Evolutionary conservation across 2,888 invertebrate species (phyloP).

Genomic region (Gerosis bhagava): DNA sequence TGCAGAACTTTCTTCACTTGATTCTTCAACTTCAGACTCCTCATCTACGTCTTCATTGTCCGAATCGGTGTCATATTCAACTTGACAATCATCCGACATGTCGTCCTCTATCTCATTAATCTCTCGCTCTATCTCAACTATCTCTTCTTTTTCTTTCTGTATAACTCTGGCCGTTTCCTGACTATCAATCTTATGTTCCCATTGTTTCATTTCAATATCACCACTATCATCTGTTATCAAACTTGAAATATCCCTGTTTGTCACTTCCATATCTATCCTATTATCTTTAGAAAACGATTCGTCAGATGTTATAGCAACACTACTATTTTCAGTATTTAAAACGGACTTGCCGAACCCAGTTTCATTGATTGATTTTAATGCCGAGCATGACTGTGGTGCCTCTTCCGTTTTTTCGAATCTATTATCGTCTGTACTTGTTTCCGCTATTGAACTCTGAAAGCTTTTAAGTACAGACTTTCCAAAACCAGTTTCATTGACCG

Average conservation of each 20-base stretch:
- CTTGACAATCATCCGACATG: conserved; percentile 50
- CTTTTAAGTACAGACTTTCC: conserved; percentile 54
- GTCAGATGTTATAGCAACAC: conserved; percentile 43
- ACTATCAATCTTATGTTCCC: conserved; percentile 28
- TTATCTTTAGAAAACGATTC: conserved; percentile 23
- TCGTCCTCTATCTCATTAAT: conserved; percentile 69
- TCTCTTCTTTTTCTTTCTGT: conserved; percentile 63
- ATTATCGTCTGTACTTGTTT: conserved; percentile 40
- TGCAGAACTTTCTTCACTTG: conserved; percentile 11
- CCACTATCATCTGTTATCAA: conserved; percentile 70
- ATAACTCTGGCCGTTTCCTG: conserved; percentile 47
- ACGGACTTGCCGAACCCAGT: conserved; percentile 57
- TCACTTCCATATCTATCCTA: conserved; percentile 18
- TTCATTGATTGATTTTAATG: conserved; percentile 48
- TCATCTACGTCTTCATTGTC: conserved; percentile 31
- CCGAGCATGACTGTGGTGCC: conserved; percentile 39
- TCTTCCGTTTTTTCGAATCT: conserved; percentile 32
- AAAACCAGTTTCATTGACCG: conserved; percentile 52
- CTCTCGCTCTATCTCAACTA: conserved; percentile 71
- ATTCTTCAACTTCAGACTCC: conserved; percentile 37
- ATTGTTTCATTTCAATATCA: conserved; percentile 49
- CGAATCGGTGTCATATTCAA: conserved; percentile 33
- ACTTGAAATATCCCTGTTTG: conserved; percentile 49
- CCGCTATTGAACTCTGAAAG: conserved; percentile 37
- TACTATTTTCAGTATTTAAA: conserved; percentile 52